These are phyloP conservation scores for Epirrita christyi DNA, from an alignment of 2,888 invertebrate genomes.

Conservation along the genomic window DNA sequence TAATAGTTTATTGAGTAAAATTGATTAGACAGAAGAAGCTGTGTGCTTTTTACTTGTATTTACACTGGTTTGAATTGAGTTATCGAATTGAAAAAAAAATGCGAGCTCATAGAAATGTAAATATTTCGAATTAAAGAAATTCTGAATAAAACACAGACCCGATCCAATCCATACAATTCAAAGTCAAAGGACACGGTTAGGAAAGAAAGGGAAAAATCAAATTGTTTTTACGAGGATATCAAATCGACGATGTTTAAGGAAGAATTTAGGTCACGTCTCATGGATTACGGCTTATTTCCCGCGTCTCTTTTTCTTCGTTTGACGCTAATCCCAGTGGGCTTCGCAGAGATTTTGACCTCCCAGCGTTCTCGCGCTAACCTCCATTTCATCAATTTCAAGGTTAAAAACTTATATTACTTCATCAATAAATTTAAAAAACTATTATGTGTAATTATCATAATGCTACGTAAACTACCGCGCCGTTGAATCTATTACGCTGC, in stretches of 20 bases:
- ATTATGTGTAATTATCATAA: no score
- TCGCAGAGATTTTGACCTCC: slow-evolving; percentile 69
- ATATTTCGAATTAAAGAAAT: slow-evolving; percentile 42
- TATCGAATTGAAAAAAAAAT: no score
- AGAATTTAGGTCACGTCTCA: slow-evolving; percentile 81
- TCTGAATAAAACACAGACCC: slow-evolving; percentile 53
- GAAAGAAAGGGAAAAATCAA: slow-evolving; percentile 71
- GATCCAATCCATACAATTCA: slow-evolving; percentile 57
- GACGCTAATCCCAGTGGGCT: slow-evolving; percentile 78
- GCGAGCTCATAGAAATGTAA: no score
- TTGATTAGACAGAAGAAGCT: no score
- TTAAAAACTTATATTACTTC: slow-evolving; percentile 42
- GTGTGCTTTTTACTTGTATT: no score
- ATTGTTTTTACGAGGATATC: slow-evolving; percentile 79
- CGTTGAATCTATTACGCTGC: slow-evolving; percentile 25
- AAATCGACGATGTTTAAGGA: slow-evolving; percentile 79
- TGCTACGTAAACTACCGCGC: background rate
- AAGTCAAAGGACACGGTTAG: slow-evolving; percentile 59
- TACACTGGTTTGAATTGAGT: no score
- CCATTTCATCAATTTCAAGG: slow-evolving; percentile 59
- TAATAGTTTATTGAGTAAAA: no score
- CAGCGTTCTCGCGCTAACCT: slow-evolving; percentile 49
- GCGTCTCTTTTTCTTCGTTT: slow-evolving; percentile 82
- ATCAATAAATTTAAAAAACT: no score
- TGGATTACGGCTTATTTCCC: slow-evolving; percentile 82